Conservation (phyloP, 1,140 invertebrate species). For the Akabosia matsudoensis region DNA sequence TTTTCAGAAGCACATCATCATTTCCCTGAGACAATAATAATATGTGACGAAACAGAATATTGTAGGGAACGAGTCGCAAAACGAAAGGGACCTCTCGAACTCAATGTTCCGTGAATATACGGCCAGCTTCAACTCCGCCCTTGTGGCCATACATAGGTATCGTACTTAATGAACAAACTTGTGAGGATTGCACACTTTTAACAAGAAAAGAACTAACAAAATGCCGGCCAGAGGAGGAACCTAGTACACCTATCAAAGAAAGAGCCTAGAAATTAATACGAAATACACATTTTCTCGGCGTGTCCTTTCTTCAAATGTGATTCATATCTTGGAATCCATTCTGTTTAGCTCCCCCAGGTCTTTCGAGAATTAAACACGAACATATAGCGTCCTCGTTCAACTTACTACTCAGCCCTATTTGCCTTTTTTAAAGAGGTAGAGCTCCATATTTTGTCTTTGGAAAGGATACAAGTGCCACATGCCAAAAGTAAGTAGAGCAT, state of each 20-base stretch:
- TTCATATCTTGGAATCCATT: not conserved
- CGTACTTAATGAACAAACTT: not conserved
- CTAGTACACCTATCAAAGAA: not conserved
- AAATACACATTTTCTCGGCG: not conserved
- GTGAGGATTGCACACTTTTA: not conserved
- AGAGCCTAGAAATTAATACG: too few relatives aligned
- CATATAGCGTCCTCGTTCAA: not conserved
- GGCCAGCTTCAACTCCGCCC: not conserved
- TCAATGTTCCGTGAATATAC: too few relatives aligned
- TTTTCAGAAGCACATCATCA: not conserved
- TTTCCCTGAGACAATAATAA: not conserved
- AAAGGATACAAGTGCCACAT: not conserved
- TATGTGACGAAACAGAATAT: not conserved
- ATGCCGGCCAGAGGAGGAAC: not conserved
- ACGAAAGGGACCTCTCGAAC: too few relatives aligned
- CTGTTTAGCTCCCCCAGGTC: constrained; percentile 4
- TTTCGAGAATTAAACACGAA: not conserved
- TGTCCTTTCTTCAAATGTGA: not conserved
- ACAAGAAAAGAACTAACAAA: not conserved
- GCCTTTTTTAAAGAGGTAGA: not conserved
- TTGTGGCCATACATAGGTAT: too few relatives aligned
- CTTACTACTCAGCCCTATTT: too few relatives aligned
- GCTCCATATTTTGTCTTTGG: not conserved
- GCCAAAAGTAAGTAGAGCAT: not conserved
- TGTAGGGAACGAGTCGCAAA: too few relatives aligned